Base-by-base conservation (phyloP, 2,888 invertebrate species). In the Eristalinus aeneus region DNA sequence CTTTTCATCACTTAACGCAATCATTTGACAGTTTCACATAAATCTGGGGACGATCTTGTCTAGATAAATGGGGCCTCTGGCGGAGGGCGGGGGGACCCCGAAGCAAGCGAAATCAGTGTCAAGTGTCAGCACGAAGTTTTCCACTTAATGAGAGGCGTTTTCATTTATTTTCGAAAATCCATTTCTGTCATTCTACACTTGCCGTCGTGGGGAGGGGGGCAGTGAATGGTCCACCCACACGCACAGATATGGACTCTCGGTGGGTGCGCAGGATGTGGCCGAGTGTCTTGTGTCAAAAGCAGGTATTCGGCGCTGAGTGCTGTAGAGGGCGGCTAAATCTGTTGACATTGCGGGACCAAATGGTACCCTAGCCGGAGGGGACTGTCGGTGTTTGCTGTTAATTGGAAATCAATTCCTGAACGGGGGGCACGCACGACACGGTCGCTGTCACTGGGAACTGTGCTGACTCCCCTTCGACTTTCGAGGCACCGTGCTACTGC, bases 111-210 rank as follows among this genome's bases (percentile, higher is more conserved):
- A 86, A 81, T 81, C 81, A 46, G 46, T 46, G 16, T 46, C 46
- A 46, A 86, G 76, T 81, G 85, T 77, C 85, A 81, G 81, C 81
- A 86, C 76, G 63, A 81, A 73, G 64, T 86, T 86, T 81, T 73
- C 60, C 81, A 86, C 81, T 81, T 81, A 86, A 86, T 81, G 81
- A 74, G 81, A 69, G 65, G 46, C 31, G 6, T 60, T 74, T 54
- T 58, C 20, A 32, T 76, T 72, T 20, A 12, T 65, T 39, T 71
- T 31, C 22, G n/a, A 39, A 68, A 68, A 74, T 79, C 69, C 64
- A 64, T 65, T 27, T 53, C 83, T 74, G 79, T 79, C 79, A 84
- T n/a, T 61, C 10, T 10, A 16, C 16, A 46, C 34, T 34, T 34
- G 2, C 2, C 27, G 60, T 68, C 68, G 64, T 68, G 68, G 73